phyloP scores from a whole-genome alignment of 2,888 invertebrate species.

The Steinernema hermaphroditum region DNA sequence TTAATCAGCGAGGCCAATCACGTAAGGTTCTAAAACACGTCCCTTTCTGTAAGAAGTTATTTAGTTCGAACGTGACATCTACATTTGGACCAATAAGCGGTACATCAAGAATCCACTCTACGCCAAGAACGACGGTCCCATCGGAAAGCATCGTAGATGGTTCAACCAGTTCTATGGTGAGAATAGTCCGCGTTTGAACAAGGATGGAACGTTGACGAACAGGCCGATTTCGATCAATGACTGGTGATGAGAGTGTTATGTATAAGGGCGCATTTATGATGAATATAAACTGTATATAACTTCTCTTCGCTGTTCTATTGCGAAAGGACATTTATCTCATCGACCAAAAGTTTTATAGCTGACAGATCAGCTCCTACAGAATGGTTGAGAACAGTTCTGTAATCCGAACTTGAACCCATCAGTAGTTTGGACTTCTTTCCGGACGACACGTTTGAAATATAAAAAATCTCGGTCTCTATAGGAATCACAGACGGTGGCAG shows the following conservation, averaged over 20 bases:
- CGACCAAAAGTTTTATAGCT: too few species aligned
- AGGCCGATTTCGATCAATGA: conserved; percentile 48
- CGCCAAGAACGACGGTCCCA: conserved; percentile 77
- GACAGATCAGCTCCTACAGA: too few species aligned
- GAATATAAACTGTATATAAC: too few species aligned
- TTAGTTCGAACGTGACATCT: conserved; percentile 82
- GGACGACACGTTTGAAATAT: too few species aligned
- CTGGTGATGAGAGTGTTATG: conserved; percentile 41
- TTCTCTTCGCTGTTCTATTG: too few species aligned
- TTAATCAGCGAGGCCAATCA: conserved; percentile 74
- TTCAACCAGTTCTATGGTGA: conserved; percentile 82
- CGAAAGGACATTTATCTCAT: too few species aligned
- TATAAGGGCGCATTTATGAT: too few species aligned
- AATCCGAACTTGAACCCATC: too few species aligned
- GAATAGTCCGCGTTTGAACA: conserved; percentile 70
- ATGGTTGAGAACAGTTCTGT: too few species aligned
- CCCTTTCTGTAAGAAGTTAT: conserved; percentile 39
- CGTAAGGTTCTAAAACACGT: conserved; percentile 63
- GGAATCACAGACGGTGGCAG: too few species aligned
- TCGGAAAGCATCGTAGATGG: conserved; percentile 78
- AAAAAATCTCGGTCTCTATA: too few species aligned
- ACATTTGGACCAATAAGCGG: conserved; percentile 84
- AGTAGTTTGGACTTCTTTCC: too few species aligned
- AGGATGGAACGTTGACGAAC: conserved; percentile 49
- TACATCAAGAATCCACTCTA: conserved; percentile 77